Conservation (phyloP, 2,797 vertebrate genomes). For the Sebastolobus alascanus region DNA sequence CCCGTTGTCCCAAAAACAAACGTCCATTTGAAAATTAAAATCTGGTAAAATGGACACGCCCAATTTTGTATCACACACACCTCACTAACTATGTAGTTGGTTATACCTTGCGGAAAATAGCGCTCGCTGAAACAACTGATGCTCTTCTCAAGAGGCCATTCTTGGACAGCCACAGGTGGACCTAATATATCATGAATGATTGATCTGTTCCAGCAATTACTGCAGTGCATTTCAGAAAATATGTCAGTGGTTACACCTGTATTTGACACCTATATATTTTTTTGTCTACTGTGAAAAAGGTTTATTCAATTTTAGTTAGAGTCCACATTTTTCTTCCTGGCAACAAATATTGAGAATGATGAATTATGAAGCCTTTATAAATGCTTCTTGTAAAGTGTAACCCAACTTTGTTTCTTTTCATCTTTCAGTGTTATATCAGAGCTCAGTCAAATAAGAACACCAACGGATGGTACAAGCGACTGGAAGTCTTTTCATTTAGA, state of each 20-base stretch:
- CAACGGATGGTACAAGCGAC: neutral
- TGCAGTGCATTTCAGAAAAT: neutral
- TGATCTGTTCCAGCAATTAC: neutral
- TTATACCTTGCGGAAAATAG: too few relatives aligned
- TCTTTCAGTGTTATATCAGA: neutral
- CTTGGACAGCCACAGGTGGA: too few relatives aligned
- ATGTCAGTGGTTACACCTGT: neutral
- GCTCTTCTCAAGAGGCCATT: too few relatives aligned
- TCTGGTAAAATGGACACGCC: too few relatives aligned
- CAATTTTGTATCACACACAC: too few relatives aligned
- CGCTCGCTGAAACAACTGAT: too few relatives aligned
- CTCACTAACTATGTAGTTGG: too few relatives aligned
- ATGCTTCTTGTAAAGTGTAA: neutral
- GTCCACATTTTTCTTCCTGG: neutral
- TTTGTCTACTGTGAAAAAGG: neutral
- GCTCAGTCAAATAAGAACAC: neutral
- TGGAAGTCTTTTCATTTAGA: conserved; percentile 1
- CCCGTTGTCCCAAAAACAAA: too few relatives aligned
- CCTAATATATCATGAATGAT: too few relatives aligned
- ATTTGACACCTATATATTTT: neutral
- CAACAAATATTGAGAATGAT: too few relatives aligned
- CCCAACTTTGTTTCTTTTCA: neutral
- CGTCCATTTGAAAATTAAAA: too few relatives aligned
- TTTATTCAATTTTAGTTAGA: neutral
- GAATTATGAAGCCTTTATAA: neutral